phyloP scores from a whole-genome alignment of 2,797 vertebrate species.

The Balearica regulorum region DNA sequence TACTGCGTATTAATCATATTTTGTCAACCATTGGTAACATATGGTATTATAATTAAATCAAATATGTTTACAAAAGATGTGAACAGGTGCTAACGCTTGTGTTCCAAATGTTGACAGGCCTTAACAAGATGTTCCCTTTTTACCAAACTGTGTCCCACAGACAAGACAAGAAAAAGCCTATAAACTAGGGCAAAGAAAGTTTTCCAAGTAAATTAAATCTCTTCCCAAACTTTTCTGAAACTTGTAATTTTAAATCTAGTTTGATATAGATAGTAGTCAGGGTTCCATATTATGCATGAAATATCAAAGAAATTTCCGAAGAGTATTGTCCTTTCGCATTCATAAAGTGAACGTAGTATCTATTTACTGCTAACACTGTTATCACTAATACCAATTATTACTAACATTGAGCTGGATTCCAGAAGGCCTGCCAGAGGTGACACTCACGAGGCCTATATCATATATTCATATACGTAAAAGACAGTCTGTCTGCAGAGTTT shows the following conservation, averaged over 20 bases:
- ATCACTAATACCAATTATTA: background rate
- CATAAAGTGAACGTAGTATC: background rate
- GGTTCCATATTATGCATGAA: background rate
- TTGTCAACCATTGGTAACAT: slow-evolving; percentile 13
- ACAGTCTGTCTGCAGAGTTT: background rate
- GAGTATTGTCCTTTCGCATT: background rate
- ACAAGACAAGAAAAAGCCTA: background rate
- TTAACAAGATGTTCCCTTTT: background rate
- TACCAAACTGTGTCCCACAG: background rate
- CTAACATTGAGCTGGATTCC: background rate
- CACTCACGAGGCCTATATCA: background rate
- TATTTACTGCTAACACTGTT: background rate
- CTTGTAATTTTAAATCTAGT: background rate
- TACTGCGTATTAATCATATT: slow-evolving; percentile 9
- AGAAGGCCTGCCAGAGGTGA: background rate
- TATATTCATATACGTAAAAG: background rate
- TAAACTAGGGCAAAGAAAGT: background rate
- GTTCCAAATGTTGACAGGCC: slow-evolving; percentile 19
- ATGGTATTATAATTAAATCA: slow-evolving; percentile 34
- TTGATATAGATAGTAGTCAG: background rate
- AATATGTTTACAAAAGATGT: slow-evolving; percentile 28
- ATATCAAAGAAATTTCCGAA: background rate
- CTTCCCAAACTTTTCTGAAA: background rate
- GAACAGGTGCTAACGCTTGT: background rate
- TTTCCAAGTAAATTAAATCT: background rate